phyloP scores from a whole-genome alignment of 2,888 invertebrate genomes.

The Cheilosia pagana region DNA sequence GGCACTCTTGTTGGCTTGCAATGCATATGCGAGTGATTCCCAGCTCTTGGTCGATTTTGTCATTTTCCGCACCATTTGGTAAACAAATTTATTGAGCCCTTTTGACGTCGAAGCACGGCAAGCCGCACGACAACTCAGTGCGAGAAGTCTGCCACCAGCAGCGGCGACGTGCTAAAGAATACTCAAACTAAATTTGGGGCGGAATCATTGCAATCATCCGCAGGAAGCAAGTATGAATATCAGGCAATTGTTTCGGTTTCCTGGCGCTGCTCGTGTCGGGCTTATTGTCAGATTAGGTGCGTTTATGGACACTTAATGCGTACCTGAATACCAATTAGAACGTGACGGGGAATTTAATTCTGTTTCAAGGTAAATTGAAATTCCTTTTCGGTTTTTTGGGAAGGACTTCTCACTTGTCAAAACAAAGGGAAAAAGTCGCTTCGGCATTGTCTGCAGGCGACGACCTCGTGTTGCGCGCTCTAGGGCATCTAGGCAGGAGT shows the following conservation, averaged over 20 bases:
- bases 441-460: background rate
- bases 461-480: background rate
- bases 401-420: constrained; percentile 23
- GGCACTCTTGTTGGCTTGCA: constrained; percentile 4
- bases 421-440: background rate
- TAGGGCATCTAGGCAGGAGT: background rate
- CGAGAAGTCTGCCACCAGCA: background rate
- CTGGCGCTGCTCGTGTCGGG: constrained; percentile 9
- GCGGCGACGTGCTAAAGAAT: constrained; percentile 31
- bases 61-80: constrained; percentile 68
- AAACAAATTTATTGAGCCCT: constrained; percentile 61
- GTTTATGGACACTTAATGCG: constrained; percentile 57
- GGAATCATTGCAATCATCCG: constrained; percentile 48
- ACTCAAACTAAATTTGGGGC: constrained; percentile 40
- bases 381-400: constrained; percentile 32
- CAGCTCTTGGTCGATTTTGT: constrained; percentile 62
- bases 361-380: constrained; percentile 58
- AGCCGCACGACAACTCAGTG: constrained; percentile 17
- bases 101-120: constrained; percentile 30
- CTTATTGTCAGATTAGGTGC: constrained; percentile 42
- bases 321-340: constrained; percentile 63
- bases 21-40: constrained; percentile 25
- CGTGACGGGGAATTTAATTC: constrained; percentile 62
- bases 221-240: constrained; percentile 37
- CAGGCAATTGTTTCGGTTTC: constrained; percentile 21